Evolutionary conservation across 2,888 invertebrate species (phyloP).

Genomic region (Anaspis maculata): DNA sequence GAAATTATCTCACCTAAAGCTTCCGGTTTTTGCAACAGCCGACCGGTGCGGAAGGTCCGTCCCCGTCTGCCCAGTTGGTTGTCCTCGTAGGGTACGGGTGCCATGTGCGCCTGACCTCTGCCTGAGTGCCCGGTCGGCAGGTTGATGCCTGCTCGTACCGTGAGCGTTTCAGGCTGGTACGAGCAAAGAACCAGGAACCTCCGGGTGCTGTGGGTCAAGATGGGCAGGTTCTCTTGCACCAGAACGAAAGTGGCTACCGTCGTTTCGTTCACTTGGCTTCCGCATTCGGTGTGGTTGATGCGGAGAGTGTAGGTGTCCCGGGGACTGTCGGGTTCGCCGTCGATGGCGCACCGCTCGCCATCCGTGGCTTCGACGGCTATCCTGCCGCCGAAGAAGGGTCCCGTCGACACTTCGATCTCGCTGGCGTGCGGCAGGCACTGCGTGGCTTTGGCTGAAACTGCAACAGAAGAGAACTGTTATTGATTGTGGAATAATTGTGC

Average conservation of each 20-base stretch:
- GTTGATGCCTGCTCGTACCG: conserved; percentile 70
- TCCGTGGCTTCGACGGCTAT: conserved; percentile 68
- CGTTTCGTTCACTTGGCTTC: conserved; percentile 57
- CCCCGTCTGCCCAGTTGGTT: conserved; percentile 30
- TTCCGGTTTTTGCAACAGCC: conserved; percentile 34
- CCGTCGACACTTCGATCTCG: conserved; percentile 75
- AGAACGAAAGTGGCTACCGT: conserved; percentile 75
- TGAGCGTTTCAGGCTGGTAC: conserved; percentile 73
- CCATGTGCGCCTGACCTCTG: conserved; percentile 42
- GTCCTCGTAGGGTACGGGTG: conserved; percentile 28
- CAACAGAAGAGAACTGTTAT: too few relatives aligned
- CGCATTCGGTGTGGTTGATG: conserved; percentile 67
- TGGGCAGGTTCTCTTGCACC: conserved; percentile 75
- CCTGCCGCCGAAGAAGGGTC: conserved; percentile 71
- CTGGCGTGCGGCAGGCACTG: conserved; percentile 73
- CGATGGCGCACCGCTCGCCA: conserved; percentile 63
- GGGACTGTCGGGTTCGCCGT: conserved; percentile 64
- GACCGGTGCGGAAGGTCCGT: conserved; percentile 27
- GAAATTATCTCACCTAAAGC: conserved; percentile 37
- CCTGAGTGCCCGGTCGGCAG: conserved; percentile 49
- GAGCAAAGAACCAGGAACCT: conserved; percentile 73
- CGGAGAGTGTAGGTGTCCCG: conserved; percentile 66
- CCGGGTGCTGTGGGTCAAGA: conserved; percentile 62
- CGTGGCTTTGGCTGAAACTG: conserved; percentile 74
- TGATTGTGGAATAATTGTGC: too few relatives aligned